Base-by-base conservation (phyloP, 2,888 invertebrate genomes). In the Xestoiulus laeticollis region DNA sequence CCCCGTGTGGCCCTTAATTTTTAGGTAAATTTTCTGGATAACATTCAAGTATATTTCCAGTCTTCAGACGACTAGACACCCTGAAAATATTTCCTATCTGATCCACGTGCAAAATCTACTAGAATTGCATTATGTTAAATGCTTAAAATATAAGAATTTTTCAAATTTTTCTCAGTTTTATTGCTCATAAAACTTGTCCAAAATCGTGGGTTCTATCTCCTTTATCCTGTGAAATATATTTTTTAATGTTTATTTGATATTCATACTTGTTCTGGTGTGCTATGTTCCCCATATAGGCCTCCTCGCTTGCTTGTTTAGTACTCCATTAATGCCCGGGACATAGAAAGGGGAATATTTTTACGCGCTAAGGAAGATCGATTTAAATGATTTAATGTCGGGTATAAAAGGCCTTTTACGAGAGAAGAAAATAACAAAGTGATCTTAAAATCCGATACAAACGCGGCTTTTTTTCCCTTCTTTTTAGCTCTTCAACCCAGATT, bases 391-490 rank as follows among this genome's bases (percentile, higher is more conserved):
- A 78, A 78, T 78, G 30, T 78, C 26, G 78, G 30, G 78, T 30
- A 78, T 78, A 78, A 78, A 78, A 78, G 14, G 22, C 78, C 30
- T 78, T 78, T 78, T 78, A 30, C 78, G 78, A 22, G 22, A 30
- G 30, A 78, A 30, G 78, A 78, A 78, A 78, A 78, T 78, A 78
- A 78, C 78, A 78, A 78, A 78, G 78, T 78, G 78, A 78, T 78
- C 78, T 78, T 78, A 78, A 78, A 78, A 78, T 78, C 78, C 30
- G 30, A 78, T 78, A 78, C 78, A 78, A 78, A 78, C 78, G 78
- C 14, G n/a, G 1, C 6, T 78, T 78, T 78, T 78, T 78, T 78
- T n/a, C n/a, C n/a, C n/a, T n/a, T 30, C 78, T 8, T 22, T 78
- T 38, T 38, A 38, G 38, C 38, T 38, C 38, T 38, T 78, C 78